These are phyloP conservation scores for Erethizon dorsatum DNA, from an alignment of 2,797 vertebrate species.

Conservation along the genomic window DNA sequence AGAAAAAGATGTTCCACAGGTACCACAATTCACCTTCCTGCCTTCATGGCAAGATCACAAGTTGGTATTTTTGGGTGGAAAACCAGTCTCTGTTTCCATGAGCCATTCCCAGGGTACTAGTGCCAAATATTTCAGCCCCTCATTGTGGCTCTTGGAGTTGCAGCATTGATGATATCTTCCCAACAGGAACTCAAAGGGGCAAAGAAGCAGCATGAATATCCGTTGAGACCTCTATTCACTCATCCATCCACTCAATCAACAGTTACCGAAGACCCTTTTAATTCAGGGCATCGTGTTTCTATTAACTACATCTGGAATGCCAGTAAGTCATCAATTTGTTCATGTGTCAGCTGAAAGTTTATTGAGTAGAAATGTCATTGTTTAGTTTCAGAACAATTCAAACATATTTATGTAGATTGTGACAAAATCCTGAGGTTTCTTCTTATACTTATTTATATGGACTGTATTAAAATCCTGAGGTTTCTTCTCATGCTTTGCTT, in stretches of 20 bases:
- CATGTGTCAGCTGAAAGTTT: background rate
- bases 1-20: background rate
- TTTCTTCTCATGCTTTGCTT: slow-evolving; percentile 68
- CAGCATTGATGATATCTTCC: background rate
- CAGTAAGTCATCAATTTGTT: slow-evolving; percentile 13
- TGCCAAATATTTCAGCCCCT: background rate
- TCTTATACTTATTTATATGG: slow-evolving; percentile 76
- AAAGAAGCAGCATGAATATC: background rate
- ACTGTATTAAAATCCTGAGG: slow-evolving; percentile 76
- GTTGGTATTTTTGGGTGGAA: background rate
- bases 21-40: background rate
- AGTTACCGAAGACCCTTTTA: slow-evolving; percentile 45
- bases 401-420: slow-evolving; percentile 80
- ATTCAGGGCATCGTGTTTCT: slow-evolving; percentile 48
- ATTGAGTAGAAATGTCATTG: slow-evolving; percentile 58
- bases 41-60: background rate
- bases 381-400: slow-evolving; percentile 79
- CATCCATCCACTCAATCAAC: background rate
- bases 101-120: background rate
- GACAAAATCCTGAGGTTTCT: slow-evolving; percentile 75
- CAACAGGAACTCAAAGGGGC: background rate
- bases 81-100: background rate
- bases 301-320: slow-evolving; percentile 62
- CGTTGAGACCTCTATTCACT: background rate
- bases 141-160: background rate